phyloP scores from a whole-genome alignment of 2,113 vertebrate species.

The Syngnathus floridae region DNA sequence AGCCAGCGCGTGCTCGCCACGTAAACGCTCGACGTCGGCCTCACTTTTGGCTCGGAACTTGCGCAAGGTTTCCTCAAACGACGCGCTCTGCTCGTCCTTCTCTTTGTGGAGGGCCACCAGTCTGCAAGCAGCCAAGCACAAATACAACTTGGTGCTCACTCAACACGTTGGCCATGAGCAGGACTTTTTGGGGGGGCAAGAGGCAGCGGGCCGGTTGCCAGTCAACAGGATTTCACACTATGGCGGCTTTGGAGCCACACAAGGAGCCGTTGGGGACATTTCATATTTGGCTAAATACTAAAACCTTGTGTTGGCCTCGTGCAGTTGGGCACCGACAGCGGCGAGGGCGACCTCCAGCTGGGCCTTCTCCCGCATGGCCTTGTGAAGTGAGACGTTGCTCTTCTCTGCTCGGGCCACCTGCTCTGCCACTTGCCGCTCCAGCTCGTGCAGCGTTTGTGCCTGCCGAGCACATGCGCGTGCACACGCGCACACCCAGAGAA shows the following conservation, averaged over 20 bases:
- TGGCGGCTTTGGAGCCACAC: too few relatives aligned
- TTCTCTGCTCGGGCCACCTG: constrained; percentile 83
- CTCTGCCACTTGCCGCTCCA: constrained; percentile 84
- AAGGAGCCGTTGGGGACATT: too few relatives aligned
- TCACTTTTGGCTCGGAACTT: constrained; percentile 75
- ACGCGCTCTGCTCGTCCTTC: constrained; percentile 68
- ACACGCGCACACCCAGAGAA: too few relatives aligned
- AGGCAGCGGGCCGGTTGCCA: too few relatives aligned
- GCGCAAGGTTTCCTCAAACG: constrained; percentile 70
- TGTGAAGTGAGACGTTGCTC: constrained; percentile 76
- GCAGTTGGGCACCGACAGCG: constrained; percentile 71
- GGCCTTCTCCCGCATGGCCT: constrained; percentile 79
- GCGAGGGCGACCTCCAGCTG: constrained; percentile 78
- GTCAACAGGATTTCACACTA: too few relatives aligned
- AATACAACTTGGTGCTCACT: too few relatives aligned
- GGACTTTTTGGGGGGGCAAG: too few relatives aligned
- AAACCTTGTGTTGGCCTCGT: constrained; percentile 81
- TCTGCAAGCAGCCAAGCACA: constrained; percentile 54
- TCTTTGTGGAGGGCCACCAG: constrained; percentile 72
- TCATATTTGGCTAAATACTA: not conserved
- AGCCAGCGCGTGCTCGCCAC: constrained; percentile 78
- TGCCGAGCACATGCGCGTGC: constrained; percentile 42
- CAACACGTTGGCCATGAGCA: too few relatives aligned
- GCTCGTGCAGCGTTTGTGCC: constrained; percentile 77
- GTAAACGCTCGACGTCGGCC: constrained; percentile 72